Evolutionary conservation across 2,797 vertebrate genomes (phyloP), one percentile per base, ranked within the genome.

Genomic region (Melopsittacus undulatus): DNA sequence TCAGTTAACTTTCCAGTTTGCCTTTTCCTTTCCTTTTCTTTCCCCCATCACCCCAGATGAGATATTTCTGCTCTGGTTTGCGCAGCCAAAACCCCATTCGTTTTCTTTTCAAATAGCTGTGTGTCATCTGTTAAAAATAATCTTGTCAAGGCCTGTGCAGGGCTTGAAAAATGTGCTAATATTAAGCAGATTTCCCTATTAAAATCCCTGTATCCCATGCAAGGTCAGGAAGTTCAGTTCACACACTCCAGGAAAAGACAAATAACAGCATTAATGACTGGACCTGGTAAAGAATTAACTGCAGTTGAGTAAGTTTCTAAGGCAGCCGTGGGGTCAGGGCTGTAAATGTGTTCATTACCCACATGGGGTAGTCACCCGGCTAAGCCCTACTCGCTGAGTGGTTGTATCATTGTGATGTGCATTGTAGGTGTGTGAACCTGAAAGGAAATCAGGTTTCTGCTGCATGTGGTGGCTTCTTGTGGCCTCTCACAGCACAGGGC

Each of bases 131-230:
- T 86, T 95, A 77, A 79, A 96, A 96, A 94, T 87, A 90, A 92
- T 94, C 83, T 93, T 91, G 87, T 95, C 95, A 92, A 74, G 75
- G 84, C 38, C 64, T 83, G 63, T 4, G 8, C 34, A 62, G 19
- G n/a, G 24, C 67, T 96, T 94, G 93, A 92, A 95, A 85, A 92
- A 95, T 86, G 91, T 83, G 81, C 40, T 97, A 97, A 97, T 97
- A 88, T 87, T 92, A 91, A 96, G 87, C 94, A 97, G 95, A 93
- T 91, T 94, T 93, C 83, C 36, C 51, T 86, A 81, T 62, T 84
- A 77, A 94, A 95, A 85, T 73, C 61, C 75, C 83, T 0, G 0
- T 86, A 73, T 82, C 78, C 92, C 64, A 4, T 32, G 70, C 48
- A 85, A 94, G 95, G 89, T 94, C 93, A 92, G 45, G 27, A 43